Evolutionary conservation across 2,797 vertebrate species (phyloP).

Genomic region (Chelmon rostratus): DNA sequence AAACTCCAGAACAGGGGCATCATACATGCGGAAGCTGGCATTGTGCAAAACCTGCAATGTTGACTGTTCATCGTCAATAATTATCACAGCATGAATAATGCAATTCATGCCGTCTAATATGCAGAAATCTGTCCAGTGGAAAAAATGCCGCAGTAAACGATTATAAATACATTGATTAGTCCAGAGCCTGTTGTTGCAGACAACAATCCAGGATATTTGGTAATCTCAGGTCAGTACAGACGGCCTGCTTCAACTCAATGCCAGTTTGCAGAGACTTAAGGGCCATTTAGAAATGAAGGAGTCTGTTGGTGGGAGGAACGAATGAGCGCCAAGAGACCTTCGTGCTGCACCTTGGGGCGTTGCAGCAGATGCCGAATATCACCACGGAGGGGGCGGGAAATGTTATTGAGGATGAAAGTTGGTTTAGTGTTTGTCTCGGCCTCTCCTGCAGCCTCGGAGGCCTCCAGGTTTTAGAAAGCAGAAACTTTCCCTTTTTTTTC

Average conservation of each 20-base stretch:
- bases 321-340: conserved; percentile 60
- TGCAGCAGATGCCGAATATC: conserved; percentile 50
- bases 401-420: conserved; percentile 43
- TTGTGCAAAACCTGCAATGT: conserved; percentile 15
- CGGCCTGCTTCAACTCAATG: conserved; percentile 15
- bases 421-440: conserved; percentile 29
- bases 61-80: not conserved
- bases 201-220: conserved; percentile 22
- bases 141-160: conserved; percentile 1
- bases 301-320: conserved; percentile 59
- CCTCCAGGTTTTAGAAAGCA: conserved; percentile 6
- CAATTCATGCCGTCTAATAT: not conserved
- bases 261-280: conserved; percentile 44
- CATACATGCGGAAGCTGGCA: not conserved
- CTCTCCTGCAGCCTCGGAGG: conserved; percentile 26
- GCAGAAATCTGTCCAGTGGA: conserved; percentile 7
- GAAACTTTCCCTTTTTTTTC: conserved; percentile 17
- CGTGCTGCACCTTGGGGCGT: conserved; percentile 46
- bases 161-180: conserved; percentile 20
- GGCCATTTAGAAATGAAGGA: conserved; percentile 40
- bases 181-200: conserved; percentile 6
- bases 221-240: conserved; percentile 37
- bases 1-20: not conserved
- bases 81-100: conserved; percentile 7
- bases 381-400: conserved; percentile 36